Base-by-base conservation (phyloP, 2,888 invertebrate species). In the Pseudoips prasinana region DNA sequence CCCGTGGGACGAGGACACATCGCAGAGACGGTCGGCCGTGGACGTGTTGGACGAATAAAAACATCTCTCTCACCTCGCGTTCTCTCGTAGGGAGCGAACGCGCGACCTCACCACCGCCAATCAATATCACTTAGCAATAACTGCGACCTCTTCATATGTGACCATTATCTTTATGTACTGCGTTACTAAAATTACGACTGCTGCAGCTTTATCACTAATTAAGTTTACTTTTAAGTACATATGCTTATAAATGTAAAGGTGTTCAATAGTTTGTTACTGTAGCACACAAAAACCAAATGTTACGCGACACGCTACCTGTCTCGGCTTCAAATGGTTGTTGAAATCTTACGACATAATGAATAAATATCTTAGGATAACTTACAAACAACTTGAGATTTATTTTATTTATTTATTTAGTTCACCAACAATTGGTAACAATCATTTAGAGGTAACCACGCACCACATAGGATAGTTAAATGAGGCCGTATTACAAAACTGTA, bases 41-140 rank as follows among this genome's bases (percentile, higher is more conserved):
- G 81, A 87, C 87, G 87, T 86, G 86, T 80, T 74, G 74, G 73
- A 67, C 73, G 73, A 84, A 84, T 86, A 85, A 86, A 86, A 84
- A 83, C 86, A 81, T 76, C 73, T 75, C 72, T 73, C 70, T 65
- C 73, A 73, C 78, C 68, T 73, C 64, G 64, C 69, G 69, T 69
- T 65, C 65, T 61, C 52, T 61, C 44, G 58, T 50, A 52, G 42
- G 59, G 46, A 57, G 49, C 43, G 43, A 55, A 50, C 46, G 47
- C 57, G 55, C 59, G 58, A 60, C 56, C 64, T 64, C 70, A 60
- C 64, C 68, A 65, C 64, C 60, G 50, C 71, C 71, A 81, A 82
- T 84, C 84, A 81, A 84, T 85, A 86, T 80, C 73, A 79, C 81
- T 83, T 76, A 81, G 75, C 73, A 74, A 76, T 76, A 73, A 74